Evolutionary conservation across 1,140 invertebrate species (phyloP).

Genomic region (Oedothorax gibbosus): DNA sequence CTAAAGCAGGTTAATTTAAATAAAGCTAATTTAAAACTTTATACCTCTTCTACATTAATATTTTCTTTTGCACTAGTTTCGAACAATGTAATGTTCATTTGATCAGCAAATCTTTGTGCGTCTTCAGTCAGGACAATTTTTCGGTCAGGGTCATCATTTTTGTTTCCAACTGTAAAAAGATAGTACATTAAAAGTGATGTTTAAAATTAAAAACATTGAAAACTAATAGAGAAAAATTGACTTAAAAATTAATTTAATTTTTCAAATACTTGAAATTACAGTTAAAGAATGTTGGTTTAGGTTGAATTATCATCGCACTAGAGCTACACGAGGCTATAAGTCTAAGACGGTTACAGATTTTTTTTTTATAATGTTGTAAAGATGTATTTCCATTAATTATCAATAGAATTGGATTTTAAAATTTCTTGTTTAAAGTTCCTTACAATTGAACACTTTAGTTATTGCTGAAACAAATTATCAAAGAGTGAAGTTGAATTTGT

Average conservation of each 20-base stretch:
- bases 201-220: neutral
- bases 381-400: no score
- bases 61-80: slow-evolving; percentile 99
- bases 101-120: slow-evolving; percentile 94
- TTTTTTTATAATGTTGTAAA: no score
- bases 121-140: slow-evolving; percentile 98
- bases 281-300: no score
- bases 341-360: no score
- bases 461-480: no score
- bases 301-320: no score
- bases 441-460: no score
- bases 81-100: slow-evolving; percentile 96
- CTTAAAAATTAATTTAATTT: neutral
- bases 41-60: slow-evolving; percentile 93
- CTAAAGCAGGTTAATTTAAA: neutral
- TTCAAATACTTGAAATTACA: no score
- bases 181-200: neutral
- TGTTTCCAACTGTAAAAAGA: slow-evolving; percentile 91
- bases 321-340: no score
- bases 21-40: neutral
- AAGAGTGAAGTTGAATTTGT: no score
- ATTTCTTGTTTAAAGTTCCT: no score
- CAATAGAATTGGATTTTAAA: no score
- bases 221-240: neutral
- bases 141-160: slow-evolving; percentile 96